Evolutionary conservation across 2,888 invertebrate species (phyloP).

Genomic region (Polymixis flavicincta): DNA sequence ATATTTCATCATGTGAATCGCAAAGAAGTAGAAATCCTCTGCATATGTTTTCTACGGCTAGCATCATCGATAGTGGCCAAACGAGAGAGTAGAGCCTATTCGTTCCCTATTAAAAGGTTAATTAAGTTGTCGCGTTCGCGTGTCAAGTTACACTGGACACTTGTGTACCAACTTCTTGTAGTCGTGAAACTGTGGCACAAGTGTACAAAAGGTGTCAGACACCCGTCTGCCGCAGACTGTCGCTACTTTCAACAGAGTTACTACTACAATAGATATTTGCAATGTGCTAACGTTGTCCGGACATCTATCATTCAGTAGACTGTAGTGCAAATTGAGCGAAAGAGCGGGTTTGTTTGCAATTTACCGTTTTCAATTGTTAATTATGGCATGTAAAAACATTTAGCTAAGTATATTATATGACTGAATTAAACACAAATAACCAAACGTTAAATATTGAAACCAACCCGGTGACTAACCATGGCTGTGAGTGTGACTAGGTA

Average conservation of each 20-base stretch:
- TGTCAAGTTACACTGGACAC: constrained; percentile 11
- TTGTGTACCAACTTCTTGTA: constrained; percentile 15
- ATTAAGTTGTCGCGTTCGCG: not conserved
- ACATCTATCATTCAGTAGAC: constrained; percentile 59
- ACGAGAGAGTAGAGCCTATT: not conserved
- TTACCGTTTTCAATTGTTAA: too few species aligned
- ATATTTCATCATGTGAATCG: not conserved
- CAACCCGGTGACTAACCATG: too few species aligned
- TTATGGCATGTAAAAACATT: too few species aligned
- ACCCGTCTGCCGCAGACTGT: constrained; percentile 32
- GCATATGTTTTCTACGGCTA: not conserved
- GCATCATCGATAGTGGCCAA: not conserved
- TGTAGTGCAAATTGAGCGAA: constrained; percentile 27
- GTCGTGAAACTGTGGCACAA: constrained; percentile 36
- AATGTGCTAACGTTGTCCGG: constrained; percentile 61
- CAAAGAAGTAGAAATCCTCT: not conserved
- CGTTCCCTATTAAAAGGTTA: not conserved
- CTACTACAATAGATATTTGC: constrained; percentile 64
- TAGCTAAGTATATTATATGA: too few species aligned
- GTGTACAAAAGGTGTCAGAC: constrained; percentile 53
- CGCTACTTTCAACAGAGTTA: constrained; percentile 43
- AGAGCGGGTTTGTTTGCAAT: not conserved
- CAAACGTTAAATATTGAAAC: too few species aligned
- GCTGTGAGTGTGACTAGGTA: too few species aligned
- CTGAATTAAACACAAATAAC: too few species aligned